Evolutionary conservation across 2,113 vertebrate species (phyloP).

Genomic region (Petaurus breviceps): DNA sequence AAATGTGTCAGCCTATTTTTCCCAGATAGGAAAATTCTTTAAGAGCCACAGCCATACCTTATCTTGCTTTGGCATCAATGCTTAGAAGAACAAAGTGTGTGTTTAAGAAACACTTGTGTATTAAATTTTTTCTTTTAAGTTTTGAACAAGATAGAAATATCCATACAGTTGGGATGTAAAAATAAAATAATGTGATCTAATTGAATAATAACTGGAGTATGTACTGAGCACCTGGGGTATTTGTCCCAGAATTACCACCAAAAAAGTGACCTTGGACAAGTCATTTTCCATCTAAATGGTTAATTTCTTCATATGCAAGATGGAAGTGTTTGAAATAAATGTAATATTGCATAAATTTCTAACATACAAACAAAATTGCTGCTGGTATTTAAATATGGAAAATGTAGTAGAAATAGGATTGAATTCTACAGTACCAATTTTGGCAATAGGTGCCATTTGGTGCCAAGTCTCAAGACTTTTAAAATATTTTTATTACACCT

Average conservation of each 20-base stretch:
- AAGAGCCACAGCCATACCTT: background rate
- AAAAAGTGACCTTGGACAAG: background rate
- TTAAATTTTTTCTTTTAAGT: background rate
- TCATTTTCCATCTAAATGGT: background rate
- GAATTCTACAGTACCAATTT: background rate
- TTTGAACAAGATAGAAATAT: background rate
- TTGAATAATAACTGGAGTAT: background rate
- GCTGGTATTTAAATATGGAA: background rate
- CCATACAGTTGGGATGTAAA: background rate
- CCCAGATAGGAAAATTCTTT: background rate
- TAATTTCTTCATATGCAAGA: background rate
- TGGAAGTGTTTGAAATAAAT: background rate
- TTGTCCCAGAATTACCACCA: background rate
- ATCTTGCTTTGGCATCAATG: background rate
- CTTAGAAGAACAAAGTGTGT: background rate
- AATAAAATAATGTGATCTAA: background rate
- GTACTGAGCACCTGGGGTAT: background rate
- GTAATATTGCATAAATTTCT: background rate
- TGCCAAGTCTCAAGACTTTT: background rate
- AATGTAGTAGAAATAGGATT: background rate
- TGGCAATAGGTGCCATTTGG: background rate
- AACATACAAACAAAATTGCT: background rate
- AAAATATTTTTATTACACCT: background rate
- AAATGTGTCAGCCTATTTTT: background rate
- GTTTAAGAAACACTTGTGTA: background rate